A percentile compares a stretch with the other conserved stretches of the same genome.
phyloP scores from a whole-genome alignment of 2,113 vertebrate species.

The Microcebus murinus region DNA sequence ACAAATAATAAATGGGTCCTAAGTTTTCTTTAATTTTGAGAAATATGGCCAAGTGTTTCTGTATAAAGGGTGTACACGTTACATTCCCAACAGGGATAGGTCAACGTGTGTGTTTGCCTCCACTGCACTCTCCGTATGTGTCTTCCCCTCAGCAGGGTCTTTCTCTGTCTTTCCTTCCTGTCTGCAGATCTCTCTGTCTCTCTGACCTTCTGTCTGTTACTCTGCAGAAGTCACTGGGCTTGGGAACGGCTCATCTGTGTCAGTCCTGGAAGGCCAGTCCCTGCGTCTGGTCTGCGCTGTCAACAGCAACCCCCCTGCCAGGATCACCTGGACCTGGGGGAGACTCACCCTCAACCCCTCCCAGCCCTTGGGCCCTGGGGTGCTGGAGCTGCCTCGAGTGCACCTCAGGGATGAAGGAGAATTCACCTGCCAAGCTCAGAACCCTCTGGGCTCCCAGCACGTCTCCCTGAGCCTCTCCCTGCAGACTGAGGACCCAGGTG shows the following conservation, averaged over 20 bases:
- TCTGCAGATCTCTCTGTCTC: background rate
- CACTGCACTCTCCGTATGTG: too few species aligned
- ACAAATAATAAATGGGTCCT: too few species aligned
- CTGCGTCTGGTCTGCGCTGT: constrained; percentile 12
- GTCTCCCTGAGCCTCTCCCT: background rate
- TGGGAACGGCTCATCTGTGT: background rate
- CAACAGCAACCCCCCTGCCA: background rate
- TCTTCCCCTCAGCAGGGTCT: too few species aligned
- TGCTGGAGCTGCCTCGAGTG: background rate
- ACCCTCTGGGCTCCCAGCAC: background rate
- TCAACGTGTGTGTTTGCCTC: too few species aligned
- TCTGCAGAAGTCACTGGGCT: too few species aligned
- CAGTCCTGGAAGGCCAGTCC: background rate
- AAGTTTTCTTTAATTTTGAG: too few species aligned
- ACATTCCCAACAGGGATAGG: too few species aligned
- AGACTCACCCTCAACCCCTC: background rate
- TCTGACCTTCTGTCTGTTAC: accelerated
- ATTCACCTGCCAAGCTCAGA: background rate
- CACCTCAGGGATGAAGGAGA: background rate
- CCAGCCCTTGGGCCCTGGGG: accelerated
- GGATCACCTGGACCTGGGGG: background rate
- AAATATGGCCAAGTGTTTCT: too few species aligned
- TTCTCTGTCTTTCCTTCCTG: too few species aligned
- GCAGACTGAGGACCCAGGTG: background rate
- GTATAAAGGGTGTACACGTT: too few species aligned